phyloP scores from a whole-genome alignment of 2,797 vertebrate species.

The Falco biarmicus region DNA sequence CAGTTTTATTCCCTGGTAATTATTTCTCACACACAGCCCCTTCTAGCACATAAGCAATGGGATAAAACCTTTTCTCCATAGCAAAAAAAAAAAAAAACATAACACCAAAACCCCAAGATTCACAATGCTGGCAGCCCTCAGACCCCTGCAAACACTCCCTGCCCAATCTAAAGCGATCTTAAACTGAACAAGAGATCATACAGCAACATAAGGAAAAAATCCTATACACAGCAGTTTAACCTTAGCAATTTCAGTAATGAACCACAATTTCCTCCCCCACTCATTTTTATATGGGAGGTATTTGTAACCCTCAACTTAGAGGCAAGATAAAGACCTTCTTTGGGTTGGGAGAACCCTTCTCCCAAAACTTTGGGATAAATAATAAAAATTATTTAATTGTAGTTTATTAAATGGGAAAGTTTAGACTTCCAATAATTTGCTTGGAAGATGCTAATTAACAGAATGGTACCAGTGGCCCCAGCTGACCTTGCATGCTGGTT shows the following conservation, averaged over 20 bases:
- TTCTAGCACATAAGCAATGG: slow-evolving; percentile 3
- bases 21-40: background rate
- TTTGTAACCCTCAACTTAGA: background rate
- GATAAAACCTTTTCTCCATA: background rate
- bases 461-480: background rate
- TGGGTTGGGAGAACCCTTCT: background rate
- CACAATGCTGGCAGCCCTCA: slow-evolving; percentile 13
- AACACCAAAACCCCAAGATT: background rate
- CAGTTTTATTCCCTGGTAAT: slow-evolving; percentile 8
- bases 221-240: background rate
- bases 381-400: background rate
- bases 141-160: background rate
- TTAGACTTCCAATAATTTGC: background rate
- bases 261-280: fast-evolving
- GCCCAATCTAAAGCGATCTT: background rate
- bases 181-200: background rate
- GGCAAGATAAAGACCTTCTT: background rate
- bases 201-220: background rate
- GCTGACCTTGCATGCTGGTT: background rate
- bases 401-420: background rate
- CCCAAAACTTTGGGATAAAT: background rate
- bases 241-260: background rate
- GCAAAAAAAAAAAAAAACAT: background rate
- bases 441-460: background rate
- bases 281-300: background rate